Base-by-base conservation (phyloP, 2,797 vertebrate genomes). In the Eremophila alpestris region DNA sequence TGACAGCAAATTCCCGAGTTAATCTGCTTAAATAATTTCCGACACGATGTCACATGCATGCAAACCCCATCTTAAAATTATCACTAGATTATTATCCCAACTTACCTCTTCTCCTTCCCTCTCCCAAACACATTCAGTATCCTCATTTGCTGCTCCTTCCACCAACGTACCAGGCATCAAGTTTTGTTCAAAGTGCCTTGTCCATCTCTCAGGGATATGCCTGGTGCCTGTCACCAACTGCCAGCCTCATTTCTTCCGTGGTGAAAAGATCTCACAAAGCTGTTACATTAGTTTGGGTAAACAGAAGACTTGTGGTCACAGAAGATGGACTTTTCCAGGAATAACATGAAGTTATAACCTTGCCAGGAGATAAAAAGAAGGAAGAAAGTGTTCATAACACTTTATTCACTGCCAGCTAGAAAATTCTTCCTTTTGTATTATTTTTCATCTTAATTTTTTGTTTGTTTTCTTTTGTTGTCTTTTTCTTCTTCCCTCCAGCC, bases 31-130 rank as follows among this genome's bases (percentile, higher is more conserved):
- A 89, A 10, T 38, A 29, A 60, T 60, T 87, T 56, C 29, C 19
- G 23, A 24, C 13, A n/a, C 0, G 0, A 45, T 77, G 36, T 75
- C 36, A 68, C 20, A 20, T 13, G 14, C 17, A n/a, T 3, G 24
- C 40, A 13, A 20, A 52, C 24, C 32, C 4, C 9, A 41, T 18
- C 34, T 77, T 59, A 64, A 70, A 63, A 62, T 20, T 14, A 38
- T 56, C 38, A 52, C 26, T 22, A 40, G 26, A 34, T 14, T 20
- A 40, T 38, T 74, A 76, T 54, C 24, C 8, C 64, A 67, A 7
- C 13, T n/a, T 74, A 23, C 11, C n/a, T 48, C 29, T 60, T 81
- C 54, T 70, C 5, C 6, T 26, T 75, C 9, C 17, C 16, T 73
- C n/a, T 76, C 14, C 34, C 64, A 74, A 59, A 24, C 11, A 54